Evolutionary conservation across 2,797 vertebrate genomes (phyloP).

Genomic region (Anabacerthia variegaticeps): DNA sequence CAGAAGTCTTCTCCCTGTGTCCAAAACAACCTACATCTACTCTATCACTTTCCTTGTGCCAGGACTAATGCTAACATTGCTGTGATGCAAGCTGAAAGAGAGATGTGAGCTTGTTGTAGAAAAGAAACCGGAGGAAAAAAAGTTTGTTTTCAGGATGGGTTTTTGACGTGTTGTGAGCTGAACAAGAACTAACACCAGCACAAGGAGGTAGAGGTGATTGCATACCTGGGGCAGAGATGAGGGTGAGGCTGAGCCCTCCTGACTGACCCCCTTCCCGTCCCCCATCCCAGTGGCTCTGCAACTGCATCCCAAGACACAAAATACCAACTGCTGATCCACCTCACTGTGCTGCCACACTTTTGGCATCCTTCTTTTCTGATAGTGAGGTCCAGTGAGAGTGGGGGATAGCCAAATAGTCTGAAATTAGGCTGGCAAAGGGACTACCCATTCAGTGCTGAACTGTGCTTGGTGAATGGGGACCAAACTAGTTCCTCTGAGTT

Average conservation of each 20-base stretch:
- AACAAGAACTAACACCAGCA: background rate
- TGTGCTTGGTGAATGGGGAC: background rate
- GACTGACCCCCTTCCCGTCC: accelerated
- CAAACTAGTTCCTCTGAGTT: background rate
- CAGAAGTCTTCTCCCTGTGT: background rate
- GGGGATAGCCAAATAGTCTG: background rate
- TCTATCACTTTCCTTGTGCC: background rate
- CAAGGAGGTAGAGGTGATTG: background rate
- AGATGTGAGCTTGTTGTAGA: background rate
- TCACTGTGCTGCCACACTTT: background rate
- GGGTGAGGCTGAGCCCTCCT: background rate
- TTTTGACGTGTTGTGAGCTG: background rate
- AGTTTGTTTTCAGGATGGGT: background rate
- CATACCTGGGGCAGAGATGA: background rate
- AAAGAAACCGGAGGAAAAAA: background rate
- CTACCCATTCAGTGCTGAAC: background rate
- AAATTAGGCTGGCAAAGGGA: background rate
- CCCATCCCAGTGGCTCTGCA: background rate
- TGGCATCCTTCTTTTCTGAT: background rate
- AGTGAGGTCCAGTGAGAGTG: background rate
- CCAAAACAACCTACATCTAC: background rate
- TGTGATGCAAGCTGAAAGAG: background rate
- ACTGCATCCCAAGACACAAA: background rate
- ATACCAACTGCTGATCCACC: background rate
- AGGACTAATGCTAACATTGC: background rate